These are phyloP conservation scores for Macrochelys suwanniensis DNA, from an alignment of 2,797 vertebrate species.

Conservation along the genomic window DNA sequence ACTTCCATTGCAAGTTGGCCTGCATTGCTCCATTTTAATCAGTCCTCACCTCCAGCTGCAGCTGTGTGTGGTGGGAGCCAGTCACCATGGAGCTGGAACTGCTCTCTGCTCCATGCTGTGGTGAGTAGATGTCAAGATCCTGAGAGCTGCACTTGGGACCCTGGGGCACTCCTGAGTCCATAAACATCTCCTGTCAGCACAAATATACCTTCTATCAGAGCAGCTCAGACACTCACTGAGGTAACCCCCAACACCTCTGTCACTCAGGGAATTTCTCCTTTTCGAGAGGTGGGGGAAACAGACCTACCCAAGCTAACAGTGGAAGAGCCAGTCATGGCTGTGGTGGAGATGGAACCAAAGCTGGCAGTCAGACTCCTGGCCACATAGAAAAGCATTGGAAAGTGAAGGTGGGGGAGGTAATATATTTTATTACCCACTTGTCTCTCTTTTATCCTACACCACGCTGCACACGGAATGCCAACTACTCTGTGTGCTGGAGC, in stretches of 20 bases:
- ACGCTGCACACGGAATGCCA: rapidly evolving
- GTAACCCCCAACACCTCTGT: neutral
- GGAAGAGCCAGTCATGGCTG: neutral
- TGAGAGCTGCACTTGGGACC: neutral
- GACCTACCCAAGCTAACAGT: neutral
- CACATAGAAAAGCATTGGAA: neutral
- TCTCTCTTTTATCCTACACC: neutral
- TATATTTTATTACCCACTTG: too few species aligned
- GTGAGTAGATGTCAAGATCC: neutral
- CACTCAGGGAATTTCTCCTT: neutral
- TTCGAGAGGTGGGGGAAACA: neutral
- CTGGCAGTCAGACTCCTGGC: neutral
- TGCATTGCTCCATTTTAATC: too few species aligned
- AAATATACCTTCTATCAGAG: rapidly evolving
- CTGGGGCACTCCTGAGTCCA: too few species aligned
- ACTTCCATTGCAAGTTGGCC: too few species aligned
- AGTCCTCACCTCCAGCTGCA: too few species aligned
- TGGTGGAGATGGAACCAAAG: neutral
- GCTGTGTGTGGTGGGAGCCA: too few species aligned
- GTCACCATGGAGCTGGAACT: neutral
- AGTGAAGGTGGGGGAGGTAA: too few species aligned
- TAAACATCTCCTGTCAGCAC: neutral
- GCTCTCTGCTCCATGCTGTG: neutral
- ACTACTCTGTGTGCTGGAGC: too few species aligned
- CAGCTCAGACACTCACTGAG: neutral